A percentile compares a stretch with the other conserved stretches of the same genome.
These are phyloP conservation scores for Peromyscus maniculatus DNA, from an alignment of 2,113 vertebrate genomes.

Conservation along the genomic window DNA sequence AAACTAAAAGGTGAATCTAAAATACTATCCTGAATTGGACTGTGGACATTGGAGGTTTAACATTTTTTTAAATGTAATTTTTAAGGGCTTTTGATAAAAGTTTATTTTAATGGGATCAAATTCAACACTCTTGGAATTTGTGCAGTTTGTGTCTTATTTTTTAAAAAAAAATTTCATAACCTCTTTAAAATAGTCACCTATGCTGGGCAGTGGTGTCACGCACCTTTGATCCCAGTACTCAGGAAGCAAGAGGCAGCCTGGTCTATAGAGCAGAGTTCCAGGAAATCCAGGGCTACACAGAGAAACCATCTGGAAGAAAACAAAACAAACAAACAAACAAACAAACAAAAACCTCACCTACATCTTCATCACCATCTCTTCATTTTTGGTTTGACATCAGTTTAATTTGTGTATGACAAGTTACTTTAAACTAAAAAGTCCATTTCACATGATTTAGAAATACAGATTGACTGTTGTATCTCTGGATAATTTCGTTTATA, in stretches of 20 bases:
- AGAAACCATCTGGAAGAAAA: neutral
- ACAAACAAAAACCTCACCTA: neutral
- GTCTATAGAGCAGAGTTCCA: neutral
- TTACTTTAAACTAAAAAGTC: neutral
- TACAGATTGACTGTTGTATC: neutral
- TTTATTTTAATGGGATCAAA: slow-evolving; percentile 12
- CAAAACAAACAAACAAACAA: too few relatives aligned
- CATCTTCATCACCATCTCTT: neutral
- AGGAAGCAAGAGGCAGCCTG: neutral
- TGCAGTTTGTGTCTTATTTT: neutral
- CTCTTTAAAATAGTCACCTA: neutral
- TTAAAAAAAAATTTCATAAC: neutral
- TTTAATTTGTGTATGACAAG: neutral
- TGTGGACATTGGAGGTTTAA: slow-evolving; percentile 23
- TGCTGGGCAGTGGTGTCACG: neutral
- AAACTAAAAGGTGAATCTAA: slow-evolving; percentile 18
- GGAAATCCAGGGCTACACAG: neutral
- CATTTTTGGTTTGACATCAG: neutral
- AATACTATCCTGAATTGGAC: neutral
- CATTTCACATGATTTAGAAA: neutral
- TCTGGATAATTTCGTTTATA: neutral
- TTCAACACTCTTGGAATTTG: neutral
- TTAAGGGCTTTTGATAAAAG: neutral
- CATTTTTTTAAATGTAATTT: neutral
- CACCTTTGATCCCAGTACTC: neutral